Conservation (phyloP, 2,888 invertebrate genomes). For the Syrphus vitripennis region DNA sequence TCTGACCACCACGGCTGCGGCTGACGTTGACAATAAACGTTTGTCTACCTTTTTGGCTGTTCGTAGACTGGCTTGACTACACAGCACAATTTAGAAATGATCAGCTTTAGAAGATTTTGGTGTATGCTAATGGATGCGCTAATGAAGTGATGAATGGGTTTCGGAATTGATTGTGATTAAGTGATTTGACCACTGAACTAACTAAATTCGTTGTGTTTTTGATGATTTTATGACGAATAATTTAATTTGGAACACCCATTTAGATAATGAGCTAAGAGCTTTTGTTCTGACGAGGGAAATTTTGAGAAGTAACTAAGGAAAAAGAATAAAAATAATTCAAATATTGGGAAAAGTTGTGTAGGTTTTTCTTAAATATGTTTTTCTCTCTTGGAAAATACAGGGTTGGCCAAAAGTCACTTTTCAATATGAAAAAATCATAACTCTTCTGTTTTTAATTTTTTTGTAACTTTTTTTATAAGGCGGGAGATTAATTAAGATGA, state of each 20-base stretch:
- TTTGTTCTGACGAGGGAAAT: too few species aligned
- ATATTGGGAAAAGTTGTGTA: too few species aligned
- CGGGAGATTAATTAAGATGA: too few species aligned
- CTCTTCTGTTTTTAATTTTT: too few species aligned
- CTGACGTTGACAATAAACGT: neutral
- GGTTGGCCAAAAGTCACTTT: too few species aligned
- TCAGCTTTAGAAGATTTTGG: conserved; percentile 1
- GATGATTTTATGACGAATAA: neutral
- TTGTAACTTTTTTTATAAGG: too few species aligned
- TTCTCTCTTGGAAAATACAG: too few species aligned
- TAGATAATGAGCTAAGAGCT: neutral
- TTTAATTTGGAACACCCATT: neutral
- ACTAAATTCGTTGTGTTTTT: conserved; percentile 2
- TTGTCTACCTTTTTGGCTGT: neutral
- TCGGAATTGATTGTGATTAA: conserved; percentile 19
- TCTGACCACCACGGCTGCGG: neutral
- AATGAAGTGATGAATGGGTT: conserved; percentile 57
- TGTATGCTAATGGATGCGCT: conserved; percentile 58
- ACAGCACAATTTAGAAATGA: too few species aligned
- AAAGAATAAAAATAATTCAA: too few species aligned
- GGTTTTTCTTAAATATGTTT: too few species aligned
- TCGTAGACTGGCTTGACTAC: neutral
- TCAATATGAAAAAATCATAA: too few species aligned
- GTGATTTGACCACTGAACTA: neutral
- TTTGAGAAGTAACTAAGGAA: too few species aligned